Percentiles rank a stretch among this genome's conserved stretches.
These are phyloP conservation scores for Monoplex corrugatus DNA, from an alignment of 2,888 invertebrate genomes.

Conservation along the genomic window DNA sequence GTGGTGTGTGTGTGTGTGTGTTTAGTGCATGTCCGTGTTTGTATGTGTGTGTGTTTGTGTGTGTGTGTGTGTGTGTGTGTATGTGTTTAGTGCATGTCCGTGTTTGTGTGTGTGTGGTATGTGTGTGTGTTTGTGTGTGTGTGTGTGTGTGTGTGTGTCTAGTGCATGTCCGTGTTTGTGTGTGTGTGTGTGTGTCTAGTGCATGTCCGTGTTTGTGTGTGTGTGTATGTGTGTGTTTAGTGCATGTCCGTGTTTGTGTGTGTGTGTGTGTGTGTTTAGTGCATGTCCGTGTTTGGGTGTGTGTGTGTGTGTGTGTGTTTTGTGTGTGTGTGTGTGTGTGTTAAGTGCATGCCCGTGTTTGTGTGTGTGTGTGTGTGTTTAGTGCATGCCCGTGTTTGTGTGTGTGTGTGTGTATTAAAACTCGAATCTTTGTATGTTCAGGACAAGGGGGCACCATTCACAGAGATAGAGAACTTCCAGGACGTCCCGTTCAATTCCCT, in stretches of 20 bases:
- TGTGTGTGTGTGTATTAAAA: constrained; percentile 17
- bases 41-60: background rate
- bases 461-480: constrained; percentile 70
- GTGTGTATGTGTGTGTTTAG: background rate
- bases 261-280: background rate
- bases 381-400: background rate
- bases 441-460: constrained; percentile 79
- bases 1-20: background rate
- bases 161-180: background rate
- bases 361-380: background rate
- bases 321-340: background rate
- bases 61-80: background rate
- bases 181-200: background rate
- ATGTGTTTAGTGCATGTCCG: background rate
- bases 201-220: background rate
- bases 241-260: background rate
- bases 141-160: background rate
- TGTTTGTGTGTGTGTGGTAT: background rate
- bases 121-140: too few relatives aligned
- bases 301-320: background rate
- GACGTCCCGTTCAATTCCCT: constrained; percentile 77
- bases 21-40: background rate
- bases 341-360: background rate
- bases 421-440: constrained; percentile 57
- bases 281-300: too few relatives aligned